Base-by-base conservation (phyloP, 2,888 invertebrate genomes). In the Cryptocheilus praepositus region DNA sequence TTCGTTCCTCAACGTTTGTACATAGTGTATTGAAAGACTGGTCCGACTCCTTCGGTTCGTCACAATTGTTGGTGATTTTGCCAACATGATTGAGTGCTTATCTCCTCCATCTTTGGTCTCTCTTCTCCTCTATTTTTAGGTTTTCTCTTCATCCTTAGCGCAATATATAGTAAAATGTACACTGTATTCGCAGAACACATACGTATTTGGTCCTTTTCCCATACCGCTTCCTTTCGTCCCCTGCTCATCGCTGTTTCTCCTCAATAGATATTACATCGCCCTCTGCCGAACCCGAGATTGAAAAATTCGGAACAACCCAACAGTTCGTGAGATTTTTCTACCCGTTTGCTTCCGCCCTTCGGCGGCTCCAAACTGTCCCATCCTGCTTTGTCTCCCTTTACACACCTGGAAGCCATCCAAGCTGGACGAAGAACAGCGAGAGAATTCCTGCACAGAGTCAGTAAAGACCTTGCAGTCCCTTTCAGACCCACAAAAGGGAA, bases 1-100 rank as follows among this genome's bases (percentile, higher is more conserved):
- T 64, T 66, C 67, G 68, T 64, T 59, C 51, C 45, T 62, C 62
- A 59, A 60, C 61, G 1, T 70, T 63, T 1, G 55, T 67, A 68
- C 65, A 55, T 62, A 46, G 64, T 28, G 52, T 67, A 62, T 70
- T 28, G 61, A 59, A 62, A 36, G 28, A 54, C 51, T 54, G 55
- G 53, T 57, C 65, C 66, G 65, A 61, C 63, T 66, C 64, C 65
- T 64, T 66, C 53, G 45, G 52, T 36, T 53, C 58, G 60, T 54
- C 55, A 63, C 71, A 67, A 76, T 78, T 72, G 74, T 76, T 71
- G 68, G 59, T 71, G 77, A 76, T 76, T 77, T 75, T 54, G 56
- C 56, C 62, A 58, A 67, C 64, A 28, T 68, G 57, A 70, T 77
- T 52, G 62, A 70, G 56, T 66, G 60, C 64, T 66, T 64, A 67